Evolutionary conservation across 2,888 invertebrate genomes (phyloP).

Genomic region (Hybos culiciformis): DNA sequence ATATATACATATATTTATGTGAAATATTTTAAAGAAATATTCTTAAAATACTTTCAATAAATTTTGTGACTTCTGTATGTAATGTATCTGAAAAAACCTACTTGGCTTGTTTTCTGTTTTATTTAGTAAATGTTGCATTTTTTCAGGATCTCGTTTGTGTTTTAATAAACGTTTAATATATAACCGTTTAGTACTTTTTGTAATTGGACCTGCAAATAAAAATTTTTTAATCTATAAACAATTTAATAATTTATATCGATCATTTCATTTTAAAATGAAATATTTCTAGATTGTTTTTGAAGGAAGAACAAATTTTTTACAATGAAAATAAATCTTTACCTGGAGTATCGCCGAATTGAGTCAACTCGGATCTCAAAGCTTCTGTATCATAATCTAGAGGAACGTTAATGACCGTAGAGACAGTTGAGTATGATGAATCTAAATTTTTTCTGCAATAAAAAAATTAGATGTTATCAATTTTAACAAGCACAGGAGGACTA

Average conservation of each 20-base stretch:
- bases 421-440: slow-evolving; percentile 34
- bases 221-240: too few species aligned
- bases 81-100: slow-evolving; percentile 5
- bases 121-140: not conserved
- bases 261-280: too few species aligned
- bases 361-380: slow-evolving; percentile 48
- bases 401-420: slow-evolving; percentile 42
- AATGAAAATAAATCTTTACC: slow-evolving; percentile 13
- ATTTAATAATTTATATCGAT: too few species aligned
- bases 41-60: too few species aligned
- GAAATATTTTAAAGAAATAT: too few species aligned
- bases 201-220: slow-evolving; percentile 53
- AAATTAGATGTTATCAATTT: too few species aligned
- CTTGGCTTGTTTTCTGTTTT: slow-evolving; percentile 12
- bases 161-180: slow-evolving; percentile 61
- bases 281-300: not conserved
- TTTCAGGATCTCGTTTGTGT: slow-evolving; percentile 34
- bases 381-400: slow-evolving; percentile 54
- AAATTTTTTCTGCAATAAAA: slow-evolving; percentile 1
- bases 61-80: too few species aligned
- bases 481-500: too few species aligned
- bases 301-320: not conserved
- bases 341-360: slow-evolving; percentile 51
- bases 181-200: slow-evolving; percentile 56
- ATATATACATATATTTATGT: too few species aligned